Evolutionary conservation across 1,140 invertebrate genomes (phyloP).

Genomic region (Chymomyza costata): DNA sequence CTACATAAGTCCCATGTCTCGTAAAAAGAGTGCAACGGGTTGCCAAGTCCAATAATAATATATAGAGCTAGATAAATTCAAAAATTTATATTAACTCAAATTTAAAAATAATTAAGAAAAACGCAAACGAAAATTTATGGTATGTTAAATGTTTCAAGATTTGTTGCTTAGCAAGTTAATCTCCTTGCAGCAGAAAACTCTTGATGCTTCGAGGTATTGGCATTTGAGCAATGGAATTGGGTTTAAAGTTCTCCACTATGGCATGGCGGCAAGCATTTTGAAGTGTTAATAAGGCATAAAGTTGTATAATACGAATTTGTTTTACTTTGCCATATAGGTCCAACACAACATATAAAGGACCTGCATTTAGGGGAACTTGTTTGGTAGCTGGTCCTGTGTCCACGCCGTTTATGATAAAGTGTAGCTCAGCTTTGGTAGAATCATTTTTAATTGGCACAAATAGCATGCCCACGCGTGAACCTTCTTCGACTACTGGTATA

Average conservation of each 20-base stretch:
- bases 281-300: constrained; percentile 82
- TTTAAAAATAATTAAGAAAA: too few species aligned
- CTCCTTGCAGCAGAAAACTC: constrained; percentile 81
- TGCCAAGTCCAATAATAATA: too few species aligned
- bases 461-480: constrained; percentile 95
- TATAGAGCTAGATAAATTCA: too few species aligned
- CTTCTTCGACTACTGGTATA: constrained; percentile 86
- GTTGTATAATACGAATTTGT: constrained; percentile 93
- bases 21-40: too few species aligned
- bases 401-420: constrained; percentile 97
- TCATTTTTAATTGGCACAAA: constrained; percentile 85
- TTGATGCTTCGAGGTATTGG: constrained; percentile 91
- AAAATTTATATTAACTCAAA: too few species aligned
- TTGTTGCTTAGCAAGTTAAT: too few species aligned
- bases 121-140: too few species aligned
- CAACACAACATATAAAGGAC: constrained; percentile 91
- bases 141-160: too few species aligned
- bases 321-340: constrained; percentile 98
- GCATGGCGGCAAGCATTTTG: constrained; percentile 92
- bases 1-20: too few species aligned
- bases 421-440: constrained; percentile 89
- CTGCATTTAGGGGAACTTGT: constrained; percentile 89
- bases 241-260: constrained; percentile 87
- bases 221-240: constrained; percentile 83
- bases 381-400: constrained; percentile 88